phyloP scores from a whole-genome alignment of 2,797 vertebrate species.

The Sebastes variabilis region DNA sequence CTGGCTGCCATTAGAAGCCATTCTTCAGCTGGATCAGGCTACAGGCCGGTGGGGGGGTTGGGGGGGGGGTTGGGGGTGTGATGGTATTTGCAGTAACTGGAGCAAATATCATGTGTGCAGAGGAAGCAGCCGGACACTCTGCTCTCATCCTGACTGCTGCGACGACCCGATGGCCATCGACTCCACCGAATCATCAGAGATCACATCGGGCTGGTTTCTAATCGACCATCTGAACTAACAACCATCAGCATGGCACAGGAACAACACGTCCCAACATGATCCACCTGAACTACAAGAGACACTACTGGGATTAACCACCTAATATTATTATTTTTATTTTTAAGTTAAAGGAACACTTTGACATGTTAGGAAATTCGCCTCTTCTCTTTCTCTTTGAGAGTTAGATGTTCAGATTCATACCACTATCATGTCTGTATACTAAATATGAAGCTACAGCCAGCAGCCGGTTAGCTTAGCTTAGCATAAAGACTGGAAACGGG shows the following conservation, averaged over 20 bases:
- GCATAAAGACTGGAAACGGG: background rate
- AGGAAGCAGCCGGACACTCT: slow-evolving; percentile 57
- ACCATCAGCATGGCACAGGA: slow-evolving; percentile 7
- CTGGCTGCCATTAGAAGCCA: slow-evolving; percentile 69
- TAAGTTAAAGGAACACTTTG: background rate
- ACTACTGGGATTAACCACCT: background rate
- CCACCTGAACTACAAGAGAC: background rate
- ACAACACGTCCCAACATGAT: background rate
- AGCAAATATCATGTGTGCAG: slow-evolving; percentile 76
- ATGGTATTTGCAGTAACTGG: slow-evolving; percentile 72
- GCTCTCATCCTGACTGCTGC: slow-evolving; percentile 23
- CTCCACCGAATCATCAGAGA: background rate
- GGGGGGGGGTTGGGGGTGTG: slow-evolving; percentile 21
- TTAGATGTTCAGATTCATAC: background rate
- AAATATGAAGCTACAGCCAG: background rate
- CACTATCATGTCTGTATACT: background rate
- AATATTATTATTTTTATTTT: background rate
- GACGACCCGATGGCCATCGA: background rate
- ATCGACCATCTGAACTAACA: background rate
- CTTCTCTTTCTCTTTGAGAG: background rate
- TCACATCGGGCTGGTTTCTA: background rate
- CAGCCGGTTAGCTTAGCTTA: background rate
- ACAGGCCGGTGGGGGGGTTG: slow-evolving; percentile 51
- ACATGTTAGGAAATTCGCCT: background rate
- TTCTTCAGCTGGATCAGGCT: slow-evolving; percentile 73